Percentiles rank a stretch among this genome's conserved stretches.
Evolutionary conservation across 2,113 vertebrate genomes (phyloP).

Genomic region (Oryzias curvinotus): DNA sequence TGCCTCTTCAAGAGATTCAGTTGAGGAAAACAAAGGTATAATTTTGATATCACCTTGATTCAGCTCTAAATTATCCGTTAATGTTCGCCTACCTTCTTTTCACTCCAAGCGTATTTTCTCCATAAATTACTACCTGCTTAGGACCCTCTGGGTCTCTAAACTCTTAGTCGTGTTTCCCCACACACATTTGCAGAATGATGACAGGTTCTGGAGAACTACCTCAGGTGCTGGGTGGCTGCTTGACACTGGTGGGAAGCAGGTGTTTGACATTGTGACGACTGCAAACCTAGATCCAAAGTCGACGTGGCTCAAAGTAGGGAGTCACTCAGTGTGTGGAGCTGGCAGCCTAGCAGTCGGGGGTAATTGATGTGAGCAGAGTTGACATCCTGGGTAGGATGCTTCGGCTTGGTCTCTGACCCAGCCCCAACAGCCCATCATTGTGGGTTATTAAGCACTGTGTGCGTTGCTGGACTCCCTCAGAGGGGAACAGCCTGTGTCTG

Average conservation of each 20-base stretch:
- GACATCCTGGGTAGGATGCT: conserved; percentile 74
- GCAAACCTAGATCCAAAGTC: conserved; percentile 57
- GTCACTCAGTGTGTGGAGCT: conserved; percentile 58
- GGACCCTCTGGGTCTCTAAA: conserved; percentile 1
- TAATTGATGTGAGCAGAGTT: conserved; percentile 77
- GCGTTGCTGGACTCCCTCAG: conserved; percentile 68
- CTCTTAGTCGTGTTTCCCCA: not conserved
- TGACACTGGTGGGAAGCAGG: conserved; percentile 54
- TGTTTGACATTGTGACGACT: conserved; percentile 57
- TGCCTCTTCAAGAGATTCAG: too few species aligned
- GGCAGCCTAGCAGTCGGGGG: conserved; percentile 58
- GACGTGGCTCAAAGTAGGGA: conserved; percentile 44
- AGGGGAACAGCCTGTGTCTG: conserved; percentile 54
- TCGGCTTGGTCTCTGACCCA: conserved; percentile 75
- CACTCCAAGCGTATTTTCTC: not conserved
- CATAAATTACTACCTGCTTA: conserved; percentile 10
- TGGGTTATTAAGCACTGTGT: conserved; percentile 76
- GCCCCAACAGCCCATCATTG: conserved; percentile 77
- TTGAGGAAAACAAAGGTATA: too few species aligned
- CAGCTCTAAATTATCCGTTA: too few species aligned
- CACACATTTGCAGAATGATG: conserved; percentile 15
- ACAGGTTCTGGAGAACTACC: conserved; percentile 29
- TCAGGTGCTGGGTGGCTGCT: conserved; percentile 34
- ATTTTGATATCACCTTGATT: too few species aligned
- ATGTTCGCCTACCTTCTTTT: too few species aligned